Base-by-base conservation (phyloP, 2,113 vertebrate species). In the Oxyura jamaicensis region DNA sequence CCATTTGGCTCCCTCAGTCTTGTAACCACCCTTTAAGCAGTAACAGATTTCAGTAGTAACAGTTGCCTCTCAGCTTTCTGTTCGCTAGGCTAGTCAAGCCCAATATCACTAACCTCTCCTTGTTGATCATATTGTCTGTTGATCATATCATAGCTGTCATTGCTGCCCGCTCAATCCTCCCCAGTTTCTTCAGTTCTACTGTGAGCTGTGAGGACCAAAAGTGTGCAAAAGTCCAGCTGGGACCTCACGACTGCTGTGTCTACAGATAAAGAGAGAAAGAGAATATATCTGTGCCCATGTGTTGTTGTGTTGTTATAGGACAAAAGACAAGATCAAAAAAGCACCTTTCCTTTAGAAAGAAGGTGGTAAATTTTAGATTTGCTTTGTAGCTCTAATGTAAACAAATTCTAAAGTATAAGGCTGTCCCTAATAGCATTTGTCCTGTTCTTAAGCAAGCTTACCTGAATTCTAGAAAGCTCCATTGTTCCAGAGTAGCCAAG, bases 111-210 rank as follows among this genome's bases (percentile, higher is more conserved):
- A 58, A 25, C 16, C 7, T 63, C 25, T 71, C 67, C 46, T 12
- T 41, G 25, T 29, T 71, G 58, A 53, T 58, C 36, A 5, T 0
- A 5, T 0, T 29, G 44, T 10, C 50, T 39, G 3, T 44, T n/a
- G n/a, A n/a, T n/a, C n/a, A 23, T 1, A 6, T 19, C 13, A 12
- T 35, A 50, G 17, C 36, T 0, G 0, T 10, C 7, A 5, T 4
- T 67, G 56, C 33, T 86, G 22, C 42, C 62, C 83, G 41, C 41
- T 48, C 56, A 36, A 28, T 71, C 9, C 22, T 68, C 56, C 66
- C 46, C 19, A 33, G 19, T 35, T 50, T 68, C n/a, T 86, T 31
- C 23, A 10, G 58, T 78, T 65, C 35, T 88, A 11, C 39, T 18
- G 11, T 17, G 65, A 79, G 19, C 25, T 56, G 28, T 18, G 20